Conservation (phyloP, 2,888 invertebrate species). For the Mongoloraphidia duomilia region DNA sequence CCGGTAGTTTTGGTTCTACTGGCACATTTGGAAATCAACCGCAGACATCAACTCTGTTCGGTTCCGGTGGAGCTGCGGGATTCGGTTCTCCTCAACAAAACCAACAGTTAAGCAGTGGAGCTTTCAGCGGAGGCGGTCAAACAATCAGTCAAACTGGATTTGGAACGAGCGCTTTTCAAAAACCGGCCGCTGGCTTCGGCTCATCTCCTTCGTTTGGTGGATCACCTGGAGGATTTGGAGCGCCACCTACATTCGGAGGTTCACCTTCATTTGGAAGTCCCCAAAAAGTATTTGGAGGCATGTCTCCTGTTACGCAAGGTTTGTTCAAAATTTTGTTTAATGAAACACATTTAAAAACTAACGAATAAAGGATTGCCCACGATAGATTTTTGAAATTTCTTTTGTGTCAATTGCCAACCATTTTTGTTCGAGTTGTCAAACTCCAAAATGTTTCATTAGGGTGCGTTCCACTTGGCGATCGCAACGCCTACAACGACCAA, state of each 20-base stretch:
- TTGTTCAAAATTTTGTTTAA: neutral
- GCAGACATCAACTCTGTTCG: constrained; percentile 5
- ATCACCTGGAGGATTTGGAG: constrained; percentile 24
- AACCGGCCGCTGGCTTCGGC: constrained; percentile 18
- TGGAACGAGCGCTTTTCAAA: constrained; percentile 24
- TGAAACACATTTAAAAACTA: too few relatives aligned
- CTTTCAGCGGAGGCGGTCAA: constrained; percentile 25
- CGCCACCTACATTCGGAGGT: constrained; percentile 29
- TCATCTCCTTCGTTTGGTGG: constrained; percentile 22
- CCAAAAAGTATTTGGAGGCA: constrained; percentile 27
- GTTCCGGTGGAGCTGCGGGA: constrained; percentile 2
- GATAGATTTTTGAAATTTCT: too few relatives aligned
- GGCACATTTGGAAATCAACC: constrained; percentile 6
- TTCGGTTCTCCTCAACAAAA: constrained; percentile 7
- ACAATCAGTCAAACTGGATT: constrained; percentile 29
- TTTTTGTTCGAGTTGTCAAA: too few relatives aligned
- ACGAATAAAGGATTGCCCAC: too few relatives aligned
- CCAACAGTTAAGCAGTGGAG: constrained; percentile 18
- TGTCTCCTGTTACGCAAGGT: neutral
- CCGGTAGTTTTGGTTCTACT: constrained; percentile 11
- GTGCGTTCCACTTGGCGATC: too few relatives aligned
- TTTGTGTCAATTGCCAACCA: too few relatives aligned
- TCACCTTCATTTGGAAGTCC: constrained; percentile 33
- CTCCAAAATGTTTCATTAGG: too few relatives aligned
- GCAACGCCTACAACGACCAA: too few relatives aligned